These are phyloP conservation scores for Zaprionus davidi DNA, from an alignment of 1,140 invertebrate species.

Conservation along the genomic window DNA sequence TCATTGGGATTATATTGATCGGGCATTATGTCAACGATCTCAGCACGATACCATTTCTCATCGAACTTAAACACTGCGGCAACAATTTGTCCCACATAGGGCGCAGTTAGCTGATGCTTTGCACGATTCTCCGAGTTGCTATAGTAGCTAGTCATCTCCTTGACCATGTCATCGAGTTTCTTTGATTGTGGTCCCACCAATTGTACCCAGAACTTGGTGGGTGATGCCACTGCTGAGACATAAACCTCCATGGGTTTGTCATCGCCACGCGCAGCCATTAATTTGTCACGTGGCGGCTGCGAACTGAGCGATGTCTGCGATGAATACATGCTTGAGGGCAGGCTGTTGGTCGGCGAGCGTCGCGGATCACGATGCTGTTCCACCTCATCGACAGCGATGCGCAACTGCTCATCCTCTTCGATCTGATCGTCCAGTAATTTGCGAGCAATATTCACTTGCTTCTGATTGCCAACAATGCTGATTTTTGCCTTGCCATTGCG, in stretches of 20 bases:
- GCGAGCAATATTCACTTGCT: conserved; percentile 87
- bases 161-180: conserved; percentile 90
- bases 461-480: conserved; percentile 86
- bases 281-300: conserved; percentile 75
- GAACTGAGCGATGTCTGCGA: conserved; percentile 79
- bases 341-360: conserved; percentile 77
- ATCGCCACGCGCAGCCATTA: conserved; percentile 74
- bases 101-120: conserved; percentile 86
- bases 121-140: conserved; percentile 86
- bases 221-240: conserved; percentile 91
- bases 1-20: conserved; percentile 86
- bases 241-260: conserved; percentile 90
- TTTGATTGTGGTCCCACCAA: conserved; percentile 88
- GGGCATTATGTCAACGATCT: conserved; percentile 86
- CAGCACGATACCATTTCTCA: conserved; percentile 88
- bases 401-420: conserved; percentile 85
- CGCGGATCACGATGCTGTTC: conserved; percentile 85
- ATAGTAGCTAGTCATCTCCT: conserved; percentile 92
- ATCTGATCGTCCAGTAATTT: conserved; percentile 87
- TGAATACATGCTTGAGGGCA: conserved; percentile 71
- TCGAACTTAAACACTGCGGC: conserved; percentile 91
- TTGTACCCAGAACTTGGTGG: conserved; percentile 93
- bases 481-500: conserved; percentile 83
- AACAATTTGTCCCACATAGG: conserved; percentile 90
- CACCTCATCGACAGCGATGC: conserved; percentile 84